These are phyloP conservation scores for Bombus pyrosoma DNA, from an alignment of 1,140 invertebrate genomes.

Conservation along the genomic window DNA sequence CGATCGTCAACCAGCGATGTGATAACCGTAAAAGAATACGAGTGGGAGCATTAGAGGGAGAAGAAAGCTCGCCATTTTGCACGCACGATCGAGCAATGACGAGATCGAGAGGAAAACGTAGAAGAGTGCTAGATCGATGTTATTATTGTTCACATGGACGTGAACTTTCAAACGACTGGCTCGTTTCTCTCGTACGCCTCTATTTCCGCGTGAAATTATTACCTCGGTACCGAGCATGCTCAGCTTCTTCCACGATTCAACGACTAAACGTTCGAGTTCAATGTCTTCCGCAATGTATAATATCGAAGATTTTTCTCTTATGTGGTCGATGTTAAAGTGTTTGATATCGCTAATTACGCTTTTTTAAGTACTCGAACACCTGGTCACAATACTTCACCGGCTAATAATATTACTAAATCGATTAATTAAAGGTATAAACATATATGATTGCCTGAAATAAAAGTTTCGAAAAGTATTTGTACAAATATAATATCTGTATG, in stretches of 20 bases:
- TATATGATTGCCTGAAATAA: too few relatives aligned
- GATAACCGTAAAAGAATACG: constrained; percentile 70
- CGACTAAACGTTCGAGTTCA: neutral
- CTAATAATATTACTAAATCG: too few relatives aligned
- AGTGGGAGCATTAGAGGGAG: constrained; percentile 54
- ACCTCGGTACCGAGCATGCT: neutral
- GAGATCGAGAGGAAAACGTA: constrained; percentile 25
- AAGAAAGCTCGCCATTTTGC: constrained; percentile 62
- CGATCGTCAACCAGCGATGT: constrained; percentile 64
- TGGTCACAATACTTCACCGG: too few relatives aligned
- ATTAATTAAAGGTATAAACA: too few relatives aligned
- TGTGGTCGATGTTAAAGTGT: neutral
- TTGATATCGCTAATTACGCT: neutral
- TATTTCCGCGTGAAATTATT: constrained; percentile 24
- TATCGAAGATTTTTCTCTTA: neutral
- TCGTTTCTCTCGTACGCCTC: constrained; percentile 5
- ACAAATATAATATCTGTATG: too few relatives aligned
- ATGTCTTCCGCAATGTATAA: neutral
- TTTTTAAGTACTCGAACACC: too few relatives aligned
- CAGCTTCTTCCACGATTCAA: neutral
- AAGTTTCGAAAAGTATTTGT: rapidly evolving
- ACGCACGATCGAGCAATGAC: constrained; percentile 60
- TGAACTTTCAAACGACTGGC: neutral
- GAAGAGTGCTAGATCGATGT: neutral
- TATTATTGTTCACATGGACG: constrained; percentile 39